Base-by-base conservation (phyloP, 2,888 invertebrate genomes). In the Cheiracanthium punctorium region DNA sequence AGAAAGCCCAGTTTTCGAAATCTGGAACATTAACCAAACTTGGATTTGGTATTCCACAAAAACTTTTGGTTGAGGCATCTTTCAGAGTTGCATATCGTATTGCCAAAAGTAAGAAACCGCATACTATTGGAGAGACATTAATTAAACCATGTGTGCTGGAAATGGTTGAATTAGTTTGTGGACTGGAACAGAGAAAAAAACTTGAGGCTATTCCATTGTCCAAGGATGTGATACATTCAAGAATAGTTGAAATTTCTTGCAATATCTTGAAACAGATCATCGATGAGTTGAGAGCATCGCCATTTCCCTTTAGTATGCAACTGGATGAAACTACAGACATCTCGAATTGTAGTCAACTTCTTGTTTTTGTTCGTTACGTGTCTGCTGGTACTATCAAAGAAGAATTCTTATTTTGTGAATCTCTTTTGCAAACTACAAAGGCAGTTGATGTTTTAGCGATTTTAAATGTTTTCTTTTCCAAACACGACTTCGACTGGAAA, bases 271-370 rank as follows among this genome's bases (percentile, higher is more conserved):
- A 80, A 52, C 72, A 80, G 72, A 65, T 77, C 82, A 71, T 71
- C 37, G 41, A 87, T 41, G 75, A 75, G 77, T 72, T 70, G 79
- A 70, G 48, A 79, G 79, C 70, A 69, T 79, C 70, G 70, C 70
- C 79, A 74, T 87, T 76, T 48, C 81, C 64, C 82, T 87, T 79
- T 67, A 80, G 80, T 80, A 80, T 80, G 80, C 80, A 73, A 76
- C 52, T 77, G 41, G 69, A 92, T 91, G 80, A 93, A 92, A 43
- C 93, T 93, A 89, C 93, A 93, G 67, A 76, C 67, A 76, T 76
- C 76, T 76, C 76, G 67, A 76, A 76, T 67, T 76, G 41, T 76
- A 76, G 67, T 76, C 76, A 67, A 76, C 76, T 76, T 76, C 67
- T 76, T 76, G 33, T 65, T 76, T 76, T 76, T 67, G 65, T 67